These are phyloP conservation scores for Coelinius sp. DNA, from an alignment of 2,888 invertebrate species.

Conservation along the genomic window DNA sequence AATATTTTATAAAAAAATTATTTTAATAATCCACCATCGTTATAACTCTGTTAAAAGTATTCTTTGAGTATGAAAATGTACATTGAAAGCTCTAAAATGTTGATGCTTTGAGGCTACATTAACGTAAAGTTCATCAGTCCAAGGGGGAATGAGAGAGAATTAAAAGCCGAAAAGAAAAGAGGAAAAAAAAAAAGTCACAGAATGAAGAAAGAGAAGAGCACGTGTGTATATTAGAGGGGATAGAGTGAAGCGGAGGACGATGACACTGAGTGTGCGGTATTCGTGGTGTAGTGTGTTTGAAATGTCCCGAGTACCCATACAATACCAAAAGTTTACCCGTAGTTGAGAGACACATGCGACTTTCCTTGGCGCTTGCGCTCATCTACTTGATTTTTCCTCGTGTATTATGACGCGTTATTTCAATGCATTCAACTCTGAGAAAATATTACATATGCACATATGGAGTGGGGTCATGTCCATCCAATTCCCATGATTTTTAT, in stretches of 20 bases:
- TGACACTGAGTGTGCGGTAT: conserved; percentile 15
- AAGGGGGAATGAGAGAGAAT: conserved; percentile 17
- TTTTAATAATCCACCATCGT: no score
- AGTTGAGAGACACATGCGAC: neutral
- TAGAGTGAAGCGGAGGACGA: conserved; percentile 12
- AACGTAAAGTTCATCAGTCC: conserved; percentile 11
- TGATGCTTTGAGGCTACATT: neutral
- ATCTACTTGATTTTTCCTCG: conserved; percentile 27
- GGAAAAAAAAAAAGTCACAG: neutral
- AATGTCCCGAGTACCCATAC: conserved; percentile 1
- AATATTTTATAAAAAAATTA: no score
- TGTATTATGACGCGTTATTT: conserved; percentile 23
- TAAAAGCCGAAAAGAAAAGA: neutral
- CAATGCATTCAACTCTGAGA: conserved; percentile 23
- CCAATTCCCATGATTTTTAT: neutral
- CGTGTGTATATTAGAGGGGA: conserved; percentile 6
- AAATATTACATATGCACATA: conserved; percentile 24
- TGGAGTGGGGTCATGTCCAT: neutral
- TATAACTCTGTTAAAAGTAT: no score
- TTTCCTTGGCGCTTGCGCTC: conserved; percentile 25
- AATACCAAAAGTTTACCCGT: conserved; percentile 12
- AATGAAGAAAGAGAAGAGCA: neutral
- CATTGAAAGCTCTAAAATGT: neutral
- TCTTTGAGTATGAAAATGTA: neutral
- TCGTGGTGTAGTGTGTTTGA: conserved; percentile 8